Percentiles rank a stretch among this genome's conserved stretches.
phyloP scores from a whole-genome alignment of 2,888 invertebrate genomes.

The Kuschelorhynchus macadamiae region DNA sequence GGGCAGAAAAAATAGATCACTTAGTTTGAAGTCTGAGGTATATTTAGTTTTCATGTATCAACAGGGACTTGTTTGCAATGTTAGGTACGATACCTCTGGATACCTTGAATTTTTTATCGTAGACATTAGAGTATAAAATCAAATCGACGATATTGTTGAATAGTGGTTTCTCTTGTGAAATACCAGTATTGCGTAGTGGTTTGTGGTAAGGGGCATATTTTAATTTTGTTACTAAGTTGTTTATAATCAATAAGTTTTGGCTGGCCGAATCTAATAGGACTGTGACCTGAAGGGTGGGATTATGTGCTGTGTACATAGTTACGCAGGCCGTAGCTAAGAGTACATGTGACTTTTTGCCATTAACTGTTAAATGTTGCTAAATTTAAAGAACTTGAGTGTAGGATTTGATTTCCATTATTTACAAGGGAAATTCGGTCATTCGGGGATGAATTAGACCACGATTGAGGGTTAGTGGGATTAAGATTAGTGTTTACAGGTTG shows the following conservation, averaged over 20 bases:
- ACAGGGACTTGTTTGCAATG: neutral
- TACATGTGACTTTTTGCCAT: neutral
- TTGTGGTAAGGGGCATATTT: neutral
- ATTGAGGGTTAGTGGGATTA: too few relatives aligned
- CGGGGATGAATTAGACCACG: too few relatives aligned
- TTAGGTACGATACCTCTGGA: neutral
- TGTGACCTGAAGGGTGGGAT: too few relatives aligned
- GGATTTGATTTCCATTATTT: too few relatives aligned
- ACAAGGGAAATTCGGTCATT: too few relatives aligned
- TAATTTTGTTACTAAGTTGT: neutral
- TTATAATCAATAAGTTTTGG: neutral
- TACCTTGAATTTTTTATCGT: neutral
- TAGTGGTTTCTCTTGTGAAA: neutral
- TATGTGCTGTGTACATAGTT: neutral
- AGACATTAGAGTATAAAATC: neutral
- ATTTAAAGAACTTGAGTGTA: neutral
- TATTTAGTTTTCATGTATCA: neutral
- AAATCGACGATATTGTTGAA: neutral
- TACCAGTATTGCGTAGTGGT: neutral
- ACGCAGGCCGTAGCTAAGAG: neutral
- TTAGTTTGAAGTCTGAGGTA: neutral
- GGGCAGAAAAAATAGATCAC: slow-evolving; percentile 29
- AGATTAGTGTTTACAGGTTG: too few relatives aligned
- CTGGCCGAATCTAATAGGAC: neutral
- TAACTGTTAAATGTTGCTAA: neutral